Conservation (phyloP, 2,888 invertebrate genomes). For the Pandemis heparana region DNA sequence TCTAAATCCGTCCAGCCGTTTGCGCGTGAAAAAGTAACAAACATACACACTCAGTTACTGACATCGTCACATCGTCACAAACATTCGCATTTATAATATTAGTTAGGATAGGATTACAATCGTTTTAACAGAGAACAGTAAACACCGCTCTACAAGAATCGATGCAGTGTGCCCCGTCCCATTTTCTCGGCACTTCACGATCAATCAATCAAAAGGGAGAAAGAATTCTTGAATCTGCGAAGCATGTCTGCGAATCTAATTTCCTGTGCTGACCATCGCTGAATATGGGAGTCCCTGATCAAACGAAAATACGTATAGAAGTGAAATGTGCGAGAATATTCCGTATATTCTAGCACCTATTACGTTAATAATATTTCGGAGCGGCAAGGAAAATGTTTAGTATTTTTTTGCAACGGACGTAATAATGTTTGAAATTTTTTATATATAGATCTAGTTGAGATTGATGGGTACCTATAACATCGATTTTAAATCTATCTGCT, state of each 20-base stretch:
- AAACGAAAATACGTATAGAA: conserved; percentile 29
- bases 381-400: not conserved
- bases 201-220: conserved; percentile 35
- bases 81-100: too few relatives aligned
- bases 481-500: too few relatives aligned
- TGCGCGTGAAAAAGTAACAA: too few relatives aligned
- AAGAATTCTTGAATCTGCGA: conserved; percentile 33
- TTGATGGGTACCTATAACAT: too few relatives aligned
- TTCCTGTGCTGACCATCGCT: conserved; percentile 40
- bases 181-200: conserved; percentile 16
- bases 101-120: too few relatives aligned
- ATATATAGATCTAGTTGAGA: too few relatives aligned
- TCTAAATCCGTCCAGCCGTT: too few relatives aligned
- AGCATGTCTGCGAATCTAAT: conserved; percentile 38
- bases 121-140: too few relatives aligned
- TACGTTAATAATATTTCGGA: not conserved
- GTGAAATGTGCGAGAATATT: conserved; percentile 9
- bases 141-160: not conserved
- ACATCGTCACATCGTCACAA: too few relatives aligned
- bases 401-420: not conserved
- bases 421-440: too few relatives aligned
- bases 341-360: conserved; percentile 12
- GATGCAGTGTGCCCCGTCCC: not conserved
- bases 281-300: conserved; percentile 28
- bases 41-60: too few relatives aligned